phyloP scores from a whole-genome alignment of 2,888 invertebrate species.

The Papilio gigon region DNA sequence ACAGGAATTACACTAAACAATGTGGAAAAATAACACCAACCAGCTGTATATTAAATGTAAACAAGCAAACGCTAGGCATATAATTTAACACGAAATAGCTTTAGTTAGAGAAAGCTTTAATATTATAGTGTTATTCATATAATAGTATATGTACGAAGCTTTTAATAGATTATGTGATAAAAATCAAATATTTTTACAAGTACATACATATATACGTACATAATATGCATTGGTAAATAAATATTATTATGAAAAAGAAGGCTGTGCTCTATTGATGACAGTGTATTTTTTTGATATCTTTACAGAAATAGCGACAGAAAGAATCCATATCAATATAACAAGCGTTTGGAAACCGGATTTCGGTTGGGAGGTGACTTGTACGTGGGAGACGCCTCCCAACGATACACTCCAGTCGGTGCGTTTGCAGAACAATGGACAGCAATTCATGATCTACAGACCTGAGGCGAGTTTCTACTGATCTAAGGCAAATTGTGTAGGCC shows the following conservation, averaged over 20 bases:
- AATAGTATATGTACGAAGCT: too few relatives aligned
- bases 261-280: too few relatives aligned
- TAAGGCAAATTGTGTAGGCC: too few relatives aligned
- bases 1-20: constrained; percentile 26
- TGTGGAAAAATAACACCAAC: constrained; percentile 14
- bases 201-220: too few relatives aligned
- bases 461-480: constrained; percentile 54
- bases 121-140: background rate
- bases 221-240: too few relatives aligned
- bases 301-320: constrained; percentile 50
- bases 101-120: background rate
- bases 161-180: too few relatives aligned
- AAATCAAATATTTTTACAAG: too few relatives aligned
- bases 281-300: constrained; percentile 23
- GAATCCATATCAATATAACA: constrained; percentile 57
- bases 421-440: constrained; percentile 60
- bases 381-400: constrained; percentile 58
- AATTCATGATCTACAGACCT: constrained; percentile 69
- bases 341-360: constrained; percentile 59
- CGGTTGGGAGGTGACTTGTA: constrained; percentile 68
- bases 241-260: too few relatives aligned
- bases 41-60: constrained; percentile 16
- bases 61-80: background rate
- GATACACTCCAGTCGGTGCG: constrained; percentile 69
- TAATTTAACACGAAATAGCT: constrained; percentile 23